Base-by-base conservation (phyloP, 1,140 invertebrate genomes). In the Schlechtendalia chinensis region DNA sequence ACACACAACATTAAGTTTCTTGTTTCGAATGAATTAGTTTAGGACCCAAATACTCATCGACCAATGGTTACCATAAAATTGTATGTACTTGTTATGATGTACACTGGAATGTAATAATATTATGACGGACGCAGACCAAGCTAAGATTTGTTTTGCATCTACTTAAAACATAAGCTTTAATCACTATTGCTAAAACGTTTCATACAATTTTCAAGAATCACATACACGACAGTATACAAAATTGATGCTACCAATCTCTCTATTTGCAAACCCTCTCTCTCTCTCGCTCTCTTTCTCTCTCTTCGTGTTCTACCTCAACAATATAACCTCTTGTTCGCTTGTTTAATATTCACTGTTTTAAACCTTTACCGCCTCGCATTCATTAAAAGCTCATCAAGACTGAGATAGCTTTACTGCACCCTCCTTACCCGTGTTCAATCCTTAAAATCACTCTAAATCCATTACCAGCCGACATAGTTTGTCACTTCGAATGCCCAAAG, bases 341-440 rank as follows among this genome's bases (percentile, higher is more conserved):
- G 58, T 61, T 79, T 63, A 63, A 59, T 79, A 79, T 79, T 61
- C 75, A 79, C 75, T 47, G 54, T 45, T 39, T 77, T 59, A 77
- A 79, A 61, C 75, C 75, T 79, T 59, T 61, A 79, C 39, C 32
- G 22, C 75, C 29, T 22, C 54, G 19, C 24, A 56, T 77, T 77
- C 54, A 77, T 77, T 77, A 77, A 77, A 77, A 77, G 74, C 54
- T 77, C 58, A 79, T 79, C 75, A 79, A 22, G 12, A 61, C 16
- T 45, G 39, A 50, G 58, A 79, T 79, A 39, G 32, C 32, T 50
- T 77, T 50, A 10, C 69, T 39, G 8, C 47, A 50, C 22, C 50
- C 45, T 69, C 65, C 12, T 12, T 45, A 19, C 8, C 14, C 22
- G 24, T 39, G 8, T 32, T 24, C 69, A 11, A 10, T 39, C 39